Evolutionary conservation across 2,888 invertebrate genomes (phyloP).

Genomic region (Papilio elwesi): DNA sequence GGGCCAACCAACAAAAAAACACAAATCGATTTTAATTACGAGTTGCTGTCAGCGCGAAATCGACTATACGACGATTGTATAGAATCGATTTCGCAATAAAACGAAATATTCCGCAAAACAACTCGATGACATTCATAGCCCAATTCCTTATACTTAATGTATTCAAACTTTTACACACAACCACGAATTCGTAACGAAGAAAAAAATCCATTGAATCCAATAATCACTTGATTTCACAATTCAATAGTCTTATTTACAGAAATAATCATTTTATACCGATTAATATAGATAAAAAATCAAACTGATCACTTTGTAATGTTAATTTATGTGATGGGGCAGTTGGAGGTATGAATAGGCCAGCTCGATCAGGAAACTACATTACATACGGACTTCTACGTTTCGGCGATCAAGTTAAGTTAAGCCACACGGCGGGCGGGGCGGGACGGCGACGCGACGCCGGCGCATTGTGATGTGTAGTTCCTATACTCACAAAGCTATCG

Average conservation of each 20-base stretch:
- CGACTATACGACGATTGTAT: background rate
- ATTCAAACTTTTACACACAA: constrained; percentile 30
- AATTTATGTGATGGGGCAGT: constrained; percentile 10
- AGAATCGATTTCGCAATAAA: constrained; percentile 6
- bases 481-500: no score
- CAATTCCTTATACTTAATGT: constrained; percentile 16
- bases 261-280: constrained; percentile 22
- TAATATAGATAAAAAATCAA: constrained; percentile 24
- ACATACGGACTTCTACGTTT: no score
- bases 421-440: no score
- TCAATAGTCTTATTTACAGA: constrained; percentile 36
- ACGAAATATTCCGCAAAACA: background rate
- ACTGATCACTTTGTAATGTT: constrained; percentile 33
- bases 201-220: constrained; percentile 4
- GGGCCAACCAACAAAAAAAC: constrained; percentile 11
- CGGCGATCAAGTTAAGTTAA: no score
- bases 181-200: constrained; percentile 17
- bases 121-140: constrained; percentile 6
- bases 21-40: background rate
- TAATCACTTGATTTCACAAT: constrained; percentile 21
- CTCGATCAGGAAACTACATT: background rate
- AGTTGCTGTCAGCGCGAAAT: constrained; percentile 7
- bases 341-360: background rate
- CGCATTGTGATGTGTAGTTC: no score
- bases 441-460: no score